phyloP scores from a whole-genome alignment of 2,797 vertebrate genomes.

The Babyrousa celebensis region DNA sequence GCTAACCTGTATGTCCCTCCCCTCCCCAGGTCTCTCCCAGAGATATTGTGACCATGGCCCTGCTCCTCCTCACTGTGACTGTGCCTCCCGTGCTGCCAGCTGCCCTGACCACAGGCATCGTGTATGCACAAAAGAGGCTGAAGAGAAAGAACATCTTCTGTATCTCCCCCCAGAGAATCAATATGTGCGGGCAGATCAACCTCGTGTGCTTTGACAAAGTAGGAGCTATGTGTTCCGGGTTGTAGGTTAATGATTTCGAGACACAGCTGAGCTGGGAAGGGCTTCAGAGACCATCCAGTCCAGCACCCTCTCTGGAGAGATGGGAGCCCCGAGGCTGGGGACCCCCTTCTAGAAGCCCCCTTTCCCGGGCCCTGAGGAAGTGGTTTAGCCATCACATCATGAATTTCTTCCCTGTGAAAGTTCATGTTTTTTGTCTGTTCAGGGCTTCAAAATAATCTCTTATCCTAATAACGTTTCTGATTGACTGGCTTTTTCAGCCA shows the following conservation, averaged over 20 bases:
- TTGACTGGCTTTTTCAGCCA: not conserved
- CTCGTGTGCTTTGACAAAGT: constrained; percentile 92
- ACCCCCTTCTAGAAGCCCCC: not conserved
- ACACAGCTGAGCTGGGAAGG: not conserved
- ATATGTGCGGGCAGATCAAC: constrained; percentile 91
- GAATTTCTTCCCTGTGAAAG: not conserved
- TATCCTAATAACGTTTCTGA: not conserved
- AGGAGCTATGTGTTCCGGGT: not conserved
- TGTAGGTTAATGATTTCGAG: not conserved
- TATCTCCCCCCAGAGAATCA: constrained; percentile 90
- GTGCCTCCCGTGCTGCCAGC: constrained; percentile 88
- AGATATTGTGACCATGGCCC: constrained; percentile 82
- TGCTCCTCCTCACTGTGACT: constrained; percentile 84
- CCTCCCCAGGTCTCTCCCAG: constrained; percentile 76
- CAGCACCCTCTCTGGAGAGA: not conserved
- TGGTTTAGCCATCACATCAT: not conserved
- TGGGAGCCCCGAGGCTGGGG: not conserved
- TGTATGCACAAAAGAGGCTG: constrained; percentile 90
- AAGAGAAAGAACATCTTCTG: constrained; percentile 89
- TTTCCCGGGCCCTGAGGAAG: not conserved
- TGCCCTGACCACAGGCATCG: constrained; percentile 88
- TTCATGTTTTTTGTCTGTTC: not conserved
- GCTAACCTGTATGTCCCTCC: not conserved
- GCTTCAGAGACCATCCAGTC: not conserved
- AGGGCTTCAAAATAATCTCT: constrained; percentile 56